Evolutionary conservation across 2,113 vertebrate species (phyloP).

Genomic region (Platanista minor): DNA sequence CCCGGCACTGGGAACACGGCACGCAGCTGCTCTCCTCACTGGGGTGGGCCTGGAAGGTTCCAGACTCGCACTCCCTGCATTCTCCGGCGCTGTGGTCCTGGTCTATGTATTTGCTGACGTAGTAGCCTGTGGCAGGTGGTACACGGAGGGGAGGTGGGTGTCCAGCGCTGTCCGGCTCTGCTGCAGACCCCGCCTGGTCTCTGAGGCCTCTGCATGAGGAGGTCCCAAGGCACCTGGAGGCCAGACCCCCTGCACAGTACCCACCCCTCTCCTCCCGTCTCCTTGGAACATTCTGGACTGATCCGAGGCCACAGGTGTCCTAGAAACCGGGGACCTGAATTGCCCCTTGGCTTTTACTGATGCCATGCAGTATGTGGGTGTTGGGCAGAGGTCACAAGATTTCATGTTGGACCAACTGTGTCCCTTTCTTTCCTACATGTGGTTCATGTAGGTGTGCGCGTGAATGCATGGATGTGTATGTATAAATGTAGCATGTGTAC

Average conservation of each 20-base stretch:
- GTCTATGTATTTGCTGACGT: not conserved
- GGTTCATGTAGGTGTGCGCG: fast-evolving
- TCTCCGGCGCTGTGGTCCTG: fast-evolving
- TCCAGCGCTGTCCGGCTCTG: no score
- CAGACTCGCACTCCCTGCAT: not conserved
- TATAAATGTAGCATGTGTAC: fast-evolving
- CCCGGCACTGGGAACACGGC: not conserved
- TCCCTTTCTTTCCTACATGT: fast-evolving
- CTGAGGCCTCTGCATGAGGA: fast-evolving
- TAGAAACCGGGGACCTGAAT: fast-evolving
- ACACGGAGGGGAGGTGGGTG: not conserved
- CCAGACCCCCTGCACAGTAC: not conserved
- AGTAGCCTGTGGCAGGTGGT: constrained; percentile 45
- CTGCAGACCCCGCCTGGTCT: fast-evolving
- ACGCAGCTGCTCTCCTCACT: not conserved
- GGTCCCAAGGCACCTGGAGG: fast-evolving
- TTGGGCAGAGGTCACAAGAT: no score
- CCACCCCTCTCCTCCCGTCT: not conserved
- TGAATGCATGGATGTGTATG: fast-evolving
- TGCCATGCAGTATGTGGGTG: fast-evolving
- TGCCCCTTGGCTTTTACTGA: fast-evolving
- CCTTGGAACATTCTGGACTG: not conserved
- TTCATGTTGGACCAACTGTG: fast-evolving
- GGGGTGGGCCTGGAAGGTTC: not conserved
- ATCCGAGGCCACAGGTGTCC: fast-evolving